Evolutionary conservation across 2,888 invertebrate genomes (phyloP).

Genomic region (Mantis religiosa): DNA sequence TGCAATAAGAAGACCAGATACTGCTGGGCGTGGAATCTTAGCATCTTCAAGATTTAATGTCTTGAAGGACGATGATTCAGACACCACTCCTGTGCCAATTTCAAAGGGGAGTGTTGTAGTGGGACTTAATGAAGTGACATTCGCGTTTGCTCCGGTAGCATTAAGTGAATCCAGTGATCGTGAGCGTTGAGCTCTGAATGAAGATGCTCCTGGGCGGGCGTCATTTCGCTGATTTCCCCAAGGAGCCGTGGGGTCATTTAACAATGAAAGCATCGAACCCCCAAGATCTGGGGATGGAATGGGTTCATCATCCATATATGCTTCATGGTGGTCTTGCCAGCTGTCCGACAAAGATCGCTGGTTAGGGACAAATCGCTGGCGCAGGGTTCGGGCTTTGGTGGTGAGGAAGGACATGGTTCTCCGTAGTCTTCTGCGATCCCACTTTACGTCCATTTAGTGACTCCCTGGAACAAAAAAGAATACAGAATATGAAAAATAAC

Average conservation of each 20-base stretch:
- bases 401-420: conserved; percentile 32
- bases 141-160: neutral
- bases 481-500: neutral
- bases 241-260: conserved; percentile 21
- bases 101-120: neutral
- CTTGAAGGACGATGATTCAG: neutral
- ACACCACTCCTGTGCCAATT: neutral
- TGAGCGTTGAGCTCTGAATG: conserved; percentile 29
- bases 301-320: conserved; percentile 25
- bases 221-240: conserved; percentile 17
- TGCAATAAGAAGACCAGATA: neutral
- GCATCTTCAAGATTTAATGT: neutral
- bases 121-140: conserved; percentile 10
- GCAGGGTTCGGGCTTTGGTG: conserved; percentile 30
- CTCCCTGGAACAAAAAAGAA: neutral
- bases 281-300: conserved; percentile 28
- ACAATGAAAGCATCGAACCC: conserved; percentile 29
- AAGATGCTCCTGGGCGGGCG: neutral
- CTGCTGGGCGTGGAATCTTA: conserved; percentile 20
- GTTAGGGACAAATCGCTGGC: conserved; percentile 29
- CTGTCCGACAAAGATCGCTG: conserved; percentile 32
- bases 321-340: conserved; percentile 26
- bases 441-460: conserved; percentile 24
- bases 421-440: conserved; percentile 21
- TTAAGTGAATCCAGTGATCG: conserved; percentile 32